Base-by-base conservation (phyloP, 2,797 vertebrate species). In the Nothura maculosa region DNA sequence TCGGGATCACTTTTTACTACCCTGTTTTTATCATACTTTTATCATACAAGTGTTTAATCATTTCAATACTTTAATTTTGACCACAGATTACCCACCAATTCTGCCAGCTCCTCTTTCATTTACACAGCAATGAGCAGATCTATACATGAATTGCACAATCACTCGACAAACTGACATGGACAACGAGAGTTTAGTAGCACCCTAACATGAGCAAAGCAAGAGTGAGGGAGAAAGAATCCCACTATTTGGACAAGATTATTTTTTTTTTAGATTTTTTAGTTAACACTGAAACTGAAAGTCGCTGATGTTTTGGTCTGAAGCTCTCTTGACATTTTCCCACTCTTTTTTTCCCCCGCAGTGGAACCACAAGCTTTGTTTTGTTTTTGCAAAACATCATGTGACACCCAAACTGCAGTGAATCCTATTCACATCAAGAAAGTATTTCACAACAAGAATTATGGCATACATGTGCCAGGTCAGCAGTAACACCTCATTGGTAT, bases 401-500 rank as follows among this genome's bases (percentile, higher is more conserved):
- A 87, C 42, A 50, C 6, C 2, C 47, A 85, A 85, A 85, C 48
- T 93, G 36, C 74, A 79, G 64, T 81, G 52, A 48, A 95, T 87
- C 24, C 63, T 52, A 92, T 63, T 86, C 85, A 67, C 67, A 62
- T 89, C 48, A 73, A 14, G 48, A 40, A 86, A 85, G 74, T 67
- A 86, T 93, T 96, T 93, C 92, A 89, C 85, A 87, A 96, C 57
- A 64, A 84, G 86, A 87, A 69, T 80, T 91, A 87, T 0, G 3
- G 18, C 52, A 60, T 12, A 92, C 16, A 81, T 94, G 50, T 1
- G 4, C 62, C 45, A 84, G 79, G 77, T 92, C 90, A 96, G 80
- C 86, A 90, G 81, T 38, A 85, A 85, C 58, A 74, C 90, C 66
- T 55, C 87, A 68, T 64, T 64, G 78, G 92, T 96, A 96, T 96